A percentile compares a stretch with the other conserved stretches of the same genome.
Evolutionary conservation across 37 sponge, comb jelly and placozoan genomes (phyloP).

Genomic region (Tethya wilhelma): DNA sequence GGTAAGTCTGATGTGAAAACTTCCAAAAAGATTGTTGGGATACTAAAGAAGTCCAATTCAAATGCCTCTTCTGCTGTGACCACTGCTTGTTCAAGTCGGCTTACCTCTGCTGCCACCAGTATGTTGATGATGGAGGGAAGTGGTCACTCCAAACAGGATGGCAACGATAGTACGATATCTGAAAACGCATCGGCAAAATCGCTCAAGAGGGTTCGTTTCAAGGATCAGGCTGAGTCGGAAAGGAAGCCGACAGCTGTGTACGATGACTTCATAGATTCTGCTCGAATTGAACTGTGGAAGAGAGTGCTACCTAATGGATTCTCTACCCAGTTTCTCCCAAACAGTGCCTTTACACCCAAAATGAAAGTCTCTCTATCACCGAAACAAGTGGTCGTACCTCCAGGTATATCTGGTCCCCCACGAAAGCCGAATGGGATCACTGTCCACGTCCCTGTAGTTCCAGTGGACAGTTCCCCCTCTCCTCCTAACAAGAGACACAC

Average conservation of each 20-base stretch:
- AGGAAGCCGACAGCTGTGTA: neutral
- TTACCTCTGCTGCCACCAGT: neutral
- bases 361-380: conserved; percentile 35
- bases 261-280: neutral
- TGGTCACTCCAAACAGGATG: neutral
- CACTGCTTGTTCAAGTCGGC: neutral
- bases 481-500: too few relatives aligned
- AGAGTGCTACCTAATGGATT: conserved; percentile 26
- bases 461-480: neutral
- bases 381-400: neutral
- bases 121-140: neutral
- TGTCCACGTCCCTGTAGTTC: conserved; percentile 24
- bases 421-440: neutral
- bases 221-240: conserved; percentile 6
- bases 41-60: conserved; percentile 41
- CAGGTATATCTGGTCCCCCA: neutral
- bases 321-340: conserved; percentile 1
- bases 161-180: neutral
- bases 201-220: conserved; percentile 31
- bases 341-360: conserved; percentile 36
- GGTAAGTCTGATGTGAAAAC: neutral
- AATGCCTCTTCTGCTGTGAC: neutral
- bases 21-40: conserved; percentile 39
- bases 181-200: neutral
- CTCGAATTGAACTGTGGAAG: conserved; percentile 25